phyloP scores from a whole-genome alignment of 37 sponge, comb jelly and placozoan species.

The Dysidea cf. avara region DNA sequence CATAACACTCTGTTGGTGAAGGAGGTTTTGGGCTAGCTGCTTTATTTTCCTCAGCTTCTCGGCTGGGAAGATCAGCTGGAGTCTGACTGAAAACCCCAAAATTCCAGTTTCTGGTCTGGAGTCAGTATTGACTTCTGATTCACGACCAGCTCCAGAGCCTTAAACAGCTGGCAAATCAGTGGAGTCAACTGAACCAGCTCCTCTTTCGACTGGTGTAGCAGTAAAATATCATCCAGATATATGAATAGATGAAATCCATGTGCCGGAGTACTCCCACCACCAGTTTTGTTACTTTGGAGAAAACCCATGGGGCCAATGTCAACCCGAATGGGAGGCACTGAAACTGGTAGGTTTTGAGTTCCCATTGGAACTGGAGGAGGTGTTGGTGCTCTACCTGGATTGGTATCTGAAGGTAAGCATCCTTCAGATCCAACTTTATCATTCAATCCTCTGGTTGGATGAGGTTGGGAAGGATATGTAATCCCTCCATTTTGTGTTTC shows the following conservation, averaged over 20 bases:
- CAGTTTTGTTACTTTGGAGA: background rate
- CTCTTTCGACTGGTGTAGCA: constrained; percentile 2
- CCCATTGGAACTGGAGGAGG: constrained; percentile 1
- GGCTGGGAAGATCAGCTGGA: no score
- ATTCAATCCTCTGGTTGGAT: no score
- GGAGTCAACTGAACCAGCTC: background rate
- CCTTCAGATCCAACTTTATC: constrained; percentile 9
- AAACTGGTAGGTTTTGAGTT: background rate
- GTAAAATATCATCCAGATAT: constrained; percentile 7
- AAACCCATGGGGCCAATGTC: background rate
- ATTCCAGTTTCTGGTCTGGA: constrained; percentile 3
- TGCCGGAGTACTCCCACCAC: background rate
- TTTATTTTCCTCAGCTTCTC: constrained; percentile 24
- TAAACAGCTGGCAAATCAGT: background rate
- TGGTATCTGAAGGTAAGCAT: background rate
- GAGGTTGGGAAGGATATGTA: background rate
- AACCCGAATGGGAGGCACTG: constrained; percentile 6
- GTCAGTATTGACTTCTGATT: no score
- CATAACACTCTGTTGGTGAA: background rate
- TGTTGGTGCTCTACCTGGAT: background rate
- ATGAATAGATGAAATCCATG: no score
- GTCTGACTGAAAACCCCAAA: no score
- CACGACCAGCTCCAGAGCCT: background rate
- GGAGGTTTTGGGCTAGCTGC: background rate
- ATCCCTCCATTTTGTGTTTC: background rate